A percentile compares a stretch with the other conserved stretches of the same genome.
Evolutionary conservation across 2,113 vertebrate species (phyloP).

Genomic region (Cebus imitator): DNA sequence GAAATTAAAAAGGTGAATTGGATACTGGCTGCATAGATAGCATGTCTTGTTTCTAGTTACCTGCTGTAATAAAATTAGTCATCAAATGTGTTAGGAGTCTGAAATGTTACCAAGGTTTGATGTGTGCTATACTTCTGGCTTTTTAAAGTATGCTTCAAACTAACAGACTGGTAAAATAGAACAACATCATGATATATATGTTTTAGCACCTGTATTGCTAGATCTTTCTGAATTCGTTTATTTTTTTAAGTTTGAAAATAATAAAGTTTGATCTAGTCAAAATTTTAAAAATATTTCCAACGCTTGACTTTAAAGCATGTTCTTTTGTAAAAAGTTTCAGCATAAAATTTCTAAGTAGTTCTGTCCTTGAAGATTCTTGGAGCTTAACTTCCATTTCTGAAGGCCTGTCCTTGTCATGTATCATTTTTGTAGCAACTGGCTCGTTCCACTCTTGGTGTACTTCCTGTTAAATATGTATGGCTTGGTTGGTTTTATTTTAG

Average conservation of each 20-base stretch:
- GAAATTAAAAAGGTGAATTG: not conserved
- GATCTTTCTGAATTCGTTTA: slow-evolving; percentile 35
- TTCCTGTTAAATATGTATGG: slow-evolving; percentile 58
- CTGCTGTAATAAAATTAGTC: slow-evolving; percentile 21
- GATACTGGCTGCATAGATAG: not conserved
- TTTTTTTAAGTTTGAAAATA: slow-evolving; percentile 60
- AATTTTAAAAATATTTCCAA: not conserved
- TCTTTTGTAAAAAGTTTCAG: not conserved
- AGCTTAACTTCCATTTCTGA: slow-evolving; percentile 52
- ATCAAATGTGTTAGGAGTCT: slow-evolving; percentile 6
- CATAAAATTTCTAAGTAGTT: not conserved
- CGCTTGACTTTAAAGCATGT: not conserved
- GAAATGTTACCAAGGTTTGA: slow-evolving; percentile 9
- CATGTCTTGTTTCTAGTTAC: slow-evolving; percentile 23
- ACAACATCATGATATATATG: not conserved
- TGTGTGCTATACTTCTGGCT: not conserved
- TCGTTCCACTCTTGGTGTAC: slow-evolving; percentile 37
- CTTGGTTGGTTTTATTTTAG: slow-evolving; percentile 60
- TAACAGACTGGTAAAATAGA: slow-evolving; percentile 27
- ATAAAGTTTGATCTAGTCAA: not conserved
- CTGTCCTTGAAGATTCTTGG: slow-evolving; percentile 45
- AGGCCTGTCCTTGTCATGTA: slow-evolving; percentile 37
- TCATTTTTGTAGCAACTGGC: slow-evolving; percentile 57
- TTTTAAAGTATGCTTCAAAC: slow-evolving; percentile 19
- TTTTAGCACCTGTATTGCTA: slow-evolving; percentile 30